Conservation (phyloP, 2,797 vertebrate species). For the Tamandua tetradactyla region DNA sequence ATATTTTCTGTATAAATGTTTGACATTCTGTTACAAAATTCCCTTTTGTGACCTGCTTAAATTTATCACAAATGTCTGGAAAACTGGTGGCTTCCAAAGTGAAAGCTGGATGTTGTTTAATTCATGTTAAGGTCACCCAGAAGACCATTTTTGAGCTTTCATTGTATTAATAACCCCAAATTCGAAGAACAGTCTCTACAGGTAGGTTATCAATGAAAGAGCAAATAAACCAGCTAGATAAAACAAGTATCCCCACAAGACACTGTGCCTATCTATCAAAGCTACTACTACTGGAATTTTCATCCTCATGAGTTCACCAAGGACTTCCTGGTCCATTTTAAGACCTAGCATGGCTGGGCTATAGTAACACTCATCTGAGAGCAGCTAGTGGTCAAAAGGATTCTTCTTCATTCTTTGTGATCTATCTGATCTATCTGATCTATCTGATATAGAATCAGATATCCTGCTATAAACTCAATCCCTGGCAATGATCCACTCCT, state of each 20-base stretch:
- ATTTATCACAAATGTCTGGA: slow-evolving; percentile 92
- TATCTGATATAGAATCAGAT: slow-evolving; percentile 96
- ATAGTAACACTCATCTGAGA: slow-evolving; percentile 94
- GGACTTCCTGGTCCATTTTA: slow-evolving; percentile 95
- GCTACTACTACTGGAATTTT: slow-evolving; percentile 93
- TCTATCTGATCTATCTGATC: too few relatives aligned
- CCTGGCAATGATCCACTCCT: slow-evolving; percentile 83
- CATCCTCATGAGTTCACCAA: slow-evolving; percentile 93
- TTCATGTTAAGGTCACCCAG: slow-evolving; percentile 94
- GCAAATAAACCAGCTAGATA: slow-evolving; percentile 98
- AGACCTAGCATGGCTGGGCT: slow-evolving; percentile 93
- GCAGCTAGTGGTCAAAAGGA: slow-evolving; percentile 97
- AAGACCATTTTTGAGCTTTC: slow-evolving; percentile 98
- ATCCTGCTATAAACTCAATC: slow-evolving; percentile 97
- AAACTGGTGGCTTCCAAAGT: slow-evolving; percentile 91
- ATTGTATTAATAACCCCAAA: slow-evolving; percentile 98
- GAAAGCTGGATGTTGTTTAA: slow-evolving; percentile 91
- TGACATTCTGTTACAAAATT: slow-evolving; percentile 93
- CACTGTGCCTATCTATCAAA: slow-evolving; percentile 90
- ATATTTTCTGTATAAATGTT: slow-evolving; percentile 95
- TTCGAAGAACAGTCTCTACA: slow-evolving; percentile 95
- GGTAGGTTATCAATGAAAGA: slow-evolving; percentile 96
- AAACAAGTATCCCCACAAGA: slow-evolving; percentile 96
- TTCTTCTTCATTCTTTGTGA: slow-evolving; percentile 95
- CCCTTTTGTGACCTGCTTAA: slow-evolving; percentile 93